phyloP scores from a whole-genome alignment of 2,113 vertebrate species.

The Lichenostomus cassidix region DNA sequence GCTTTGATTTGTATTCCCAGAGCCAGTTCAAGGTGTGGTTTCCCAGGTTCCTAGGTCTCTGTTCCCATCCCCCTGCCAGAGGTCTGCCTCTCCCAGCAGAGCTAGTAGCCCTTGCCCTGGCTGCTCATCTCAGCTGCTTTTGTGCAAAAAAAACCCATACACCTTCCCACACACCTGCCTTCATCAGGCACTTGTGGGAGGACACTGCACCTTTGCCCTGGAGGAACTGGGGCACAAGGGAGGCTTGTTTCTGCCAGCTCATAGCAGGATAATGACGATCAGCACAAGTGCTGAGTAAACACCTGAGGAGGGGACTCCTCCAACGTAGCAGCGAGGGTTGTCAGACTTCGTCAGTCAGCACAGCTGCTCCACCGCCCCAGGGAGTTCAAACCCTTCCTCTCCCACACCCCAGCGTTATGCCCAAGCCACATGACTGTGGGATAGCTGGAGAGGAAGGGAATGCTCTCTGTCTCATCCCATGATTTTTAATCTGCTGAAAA shows the following conservation, averaged over 20 bases:
- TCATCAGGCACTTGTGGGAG: neutral
- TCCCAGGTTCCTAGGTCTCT: neutral
- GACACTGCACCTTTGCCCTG: neutral
- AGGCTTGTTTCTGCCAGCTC: neutral
- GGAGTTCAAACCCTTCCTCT: neutral
- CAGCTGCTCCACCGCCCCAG: neutral
- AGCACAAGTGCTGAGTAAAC: neutral
- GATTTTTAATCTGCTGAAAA: neutral
- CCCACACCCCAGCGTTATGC: neutral
- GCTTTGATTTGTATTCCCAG: neutral
- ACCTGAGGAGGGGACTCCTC: neutral
- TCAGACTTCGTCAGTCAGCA: neutral
- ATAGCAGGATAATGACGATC: neutral
- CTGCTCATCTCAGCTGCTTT: neutral
- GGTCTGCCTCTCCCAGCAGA: neutral
- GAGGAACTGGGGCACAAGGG: neutral
- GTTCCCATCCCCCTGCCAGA: neutral
- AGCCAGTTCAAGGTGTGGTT: neutral
- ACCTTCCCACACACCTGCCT: neutral
- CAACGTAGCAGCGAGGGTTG: accelerated
- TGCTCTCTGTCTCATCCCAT: accelerated
- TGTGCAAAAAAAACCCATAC: neutral
- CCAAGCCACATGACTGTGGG: neutral
- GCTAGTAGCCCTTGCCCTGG: neutral
- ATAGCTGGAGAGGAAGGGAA: neutral